phyloP scores from a whole-genome alignment of 1,140 invertebrate species.

The Drosophila micromelanica region DNA sequence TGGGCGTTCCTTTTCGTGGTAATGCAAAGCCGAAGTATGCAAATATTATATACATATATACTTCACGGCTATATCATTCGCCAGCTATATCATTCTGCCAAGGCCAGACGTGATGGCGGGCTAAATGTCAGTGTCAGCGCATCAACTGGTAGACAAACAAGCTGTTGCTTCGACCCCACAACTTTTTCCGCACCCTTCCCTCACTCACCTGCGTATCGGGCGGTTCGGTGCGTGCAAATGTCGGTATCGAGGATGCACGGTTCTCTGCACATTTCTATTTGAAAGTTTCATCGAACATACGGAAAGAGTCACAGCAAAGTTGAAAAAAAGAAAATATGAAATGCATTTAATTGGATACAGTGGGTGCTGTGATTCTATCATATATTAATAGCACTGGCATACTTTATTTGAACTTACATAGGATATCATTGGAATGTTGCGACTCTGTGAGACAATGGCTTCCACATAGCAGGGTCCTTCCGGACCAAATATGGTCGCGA shows the following conservation, averaged over 20 bases:
- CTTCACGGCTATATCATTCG: constrained; percentile 12
- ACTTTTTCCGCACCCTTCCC: neutral
- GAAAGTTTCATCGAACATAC: constrained; percentile 9
- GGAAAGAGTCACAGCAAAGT: constrained; percentile 61
- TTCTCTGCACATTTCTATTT: constrained; percentile 96
- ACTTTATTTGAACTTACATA: constrained; percentile 90
- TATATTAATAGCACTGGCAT: neutral
- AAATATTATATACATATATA: neutral
- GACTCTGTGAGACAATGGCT: constrained; percentile 95
- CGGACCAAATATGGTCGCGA: constrained; percentile 97
- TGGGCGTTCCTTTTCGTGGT: neutral
- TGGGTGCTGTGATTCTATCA: constrained; percentile 1
- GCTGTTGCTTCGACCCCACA: neutral
- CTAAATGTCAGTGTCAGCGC: neutral
- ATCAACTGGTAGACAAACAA: constrained; percentile 2
- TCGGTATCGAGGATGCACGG: constrained; percentile 93
- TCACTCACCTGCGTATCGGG: constrained; percentile 93
- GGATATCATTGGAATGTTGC: constrained; percentile 98
- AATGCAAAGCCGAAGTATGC: no score
- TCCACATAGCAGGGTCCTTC: constrained; percentile 97
- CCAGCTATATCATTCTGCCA: constrained; percentile 14
- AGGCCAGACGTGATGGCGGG: constrained; percentile 3
- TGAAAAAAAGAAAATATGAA: constrained; percentile 14
- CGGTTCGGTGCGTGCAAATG: constrained; percentile 97
- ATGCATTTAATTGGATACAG: constrained; percentile 37